These are phyloP conservation scores for Nasonia vitripennis DNA, from an alignment of 1,140 invertebrate species.

Conservation along the genomic window DNA sequence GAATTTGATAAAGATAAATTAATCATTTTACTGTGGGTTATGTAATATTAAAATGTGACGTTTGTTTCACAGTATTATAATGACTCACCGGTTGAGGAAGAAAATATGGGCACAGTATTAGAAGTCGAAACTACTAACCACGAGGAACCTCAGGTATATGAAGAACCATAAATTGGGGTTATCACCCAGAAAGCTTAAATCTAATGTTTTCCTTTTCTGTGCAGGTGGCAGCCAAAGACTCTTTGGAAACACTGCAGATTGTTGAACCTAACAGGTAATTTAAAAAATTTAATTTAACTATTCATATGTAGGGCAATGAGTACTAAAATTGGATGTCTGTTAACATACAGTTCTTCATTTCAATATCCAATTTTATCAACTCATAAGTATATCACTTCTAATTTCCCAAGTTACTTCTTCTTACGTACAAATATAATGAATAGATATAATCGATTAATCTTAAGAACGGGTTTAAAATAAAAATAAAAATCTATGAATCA, in stretches of 20 bases:
- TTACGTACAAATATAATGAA: not conserved
- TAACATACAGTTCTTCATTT: not conserved
- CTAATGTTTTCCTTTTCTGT: not conserved
- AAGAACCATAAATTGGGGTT: not conserved
- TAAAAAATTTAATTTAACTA: not conserved
- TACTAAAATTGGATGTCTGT: slow-evolving; percentile 13
- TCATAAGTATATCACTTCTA: not conserved
- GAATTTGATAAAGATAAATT: slow-evolving; percentile 2
- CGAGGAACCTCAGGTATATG: slow-evolving; percentile 36
- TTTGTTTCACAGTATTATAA: slow-evolving; percentile 21
- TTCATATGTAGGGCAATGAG: not conserved
- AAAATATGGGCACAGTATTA: slow-evolving; percentile 25
- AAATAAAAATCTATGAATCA: not conserved
- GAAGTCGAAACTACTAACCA: slow-evolving; percentile 8
- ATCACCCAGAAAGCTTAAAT: not conserved
- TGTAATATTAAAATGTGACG: not conserved
- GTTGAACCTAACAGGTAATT: slow-evolving; percentile 42
- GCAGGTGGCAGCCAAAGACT: not conserved
- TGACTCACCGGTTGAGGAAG: slow-evolving; percentile 22
- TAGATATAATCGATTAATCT: not conserved
- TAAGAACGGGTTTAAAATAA: not conserved
- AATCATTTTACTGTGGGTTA: not conserved
- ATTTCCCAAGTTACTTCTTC: slow-evolving; percentile 6
- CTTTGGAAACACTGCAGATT: not conserved
- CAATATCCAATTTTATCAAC: not conserved